Evolutionary conservation across 2,797 vertebrate genomes (phyloP).

Genomic region (Mico argentatus): DNA sequence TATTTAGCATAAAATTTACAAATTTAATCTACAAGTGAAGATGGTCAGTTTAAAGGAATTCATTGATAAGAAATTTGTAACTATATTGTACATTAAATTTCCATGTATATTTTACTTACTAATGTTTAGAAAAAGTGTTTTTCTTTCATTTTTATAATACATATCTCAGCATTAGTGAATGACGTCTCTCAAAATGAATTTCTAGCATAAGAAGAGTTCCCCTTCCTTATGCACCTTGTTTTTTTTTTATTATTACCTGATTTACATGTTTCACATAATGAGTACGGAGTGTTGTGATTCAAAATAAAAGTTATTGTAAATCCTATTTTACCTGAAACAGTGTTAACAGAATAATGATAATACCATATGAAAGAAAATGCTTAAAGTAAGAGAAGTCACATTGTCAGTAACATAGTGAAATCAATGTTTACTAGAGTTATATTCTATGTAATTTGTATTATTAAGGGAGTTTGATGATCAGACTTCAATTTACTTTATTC

Average conservation of each 20-base stretch:
- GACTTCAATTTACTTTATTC: neutral
- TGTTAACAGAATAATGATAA: neutral
- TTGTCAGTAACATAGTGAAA: neutral
- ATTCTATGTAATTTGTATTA: neutral
- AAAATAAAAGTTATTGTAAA: constrained; percentile 7
- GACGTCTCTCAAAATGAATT: neutral
- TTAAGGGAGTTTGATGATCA: neutral
- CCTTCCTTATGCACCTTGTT: neutral
- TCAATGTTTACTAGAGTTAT: neutral
- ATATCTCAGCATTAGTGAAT: neutral
- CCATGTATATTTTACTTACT: neutral
- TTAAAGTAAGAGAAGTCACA: neutral
- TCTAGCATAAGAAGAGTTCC: neutral
- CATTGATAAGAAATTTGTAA: neutral
- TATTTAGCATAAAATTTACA: neutral
- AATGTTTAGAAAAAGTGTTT: neutral
- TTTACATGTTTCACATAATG: neutral
- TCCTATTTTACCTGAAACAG: neutral
- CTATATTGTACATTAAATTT: neutral
- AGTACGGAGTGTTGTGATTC: neutral
- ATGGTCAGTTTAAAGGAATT: neutral
- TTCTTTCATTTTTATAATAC: neutral
- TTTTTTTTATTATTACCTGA: neutral
- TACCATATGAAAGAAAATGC: neutral
- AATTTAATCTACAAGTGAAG: neutral